These are phyloP conservation scores for Dryomyza anilis DNA, from an alignment of 2,888 invertebrate genomes.

Conservation along the genomic window DNA sequence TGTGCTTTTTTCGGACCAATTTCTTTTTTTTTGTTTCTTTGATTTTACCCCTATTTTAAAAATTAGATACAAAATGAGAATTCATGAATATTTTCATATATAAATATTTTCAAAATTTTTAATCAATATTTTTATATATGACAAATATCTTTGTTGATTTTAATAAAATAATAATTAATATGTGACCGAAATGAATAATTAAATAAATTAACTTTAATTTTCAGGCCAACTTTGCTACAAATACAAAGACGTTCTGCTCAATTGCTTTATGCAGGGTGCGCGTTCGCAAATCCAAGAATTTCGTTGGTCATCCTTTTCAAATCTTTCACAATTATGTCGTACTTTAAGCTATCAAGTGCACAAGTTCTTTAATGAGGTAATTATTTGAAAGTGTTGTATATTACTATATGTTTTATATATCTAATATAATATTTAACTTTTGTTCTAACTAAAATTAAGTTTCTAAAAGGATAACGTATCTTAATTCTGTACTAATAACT, in stretches of 20 bases:
- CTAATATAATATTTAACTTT: neutral
- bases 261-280: constrained; percentile 55
- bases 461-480: too few relatives aligned
- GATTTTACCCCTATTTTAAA: too few relatives aligned
- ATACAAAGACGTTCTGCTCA: constrained; percentile 53
- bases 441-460: too few relatives aligned
- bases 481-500: too few relatives aligned
- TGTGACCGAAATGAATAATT: too few relatives aligned
- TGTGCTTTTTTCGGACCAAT: too few relatives aligned
- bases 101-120: neutral
- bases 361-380: constrained; percentile 57
- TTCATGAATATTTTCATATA: too few relatives aligned
- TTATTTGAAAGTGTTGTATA: neutral
- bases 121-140: neutral
- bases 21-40: too few relatives aligned
- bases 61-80: too few relatives aligned
- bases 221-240: constrained; percentile 55
- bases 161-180: too few relatives aligned
- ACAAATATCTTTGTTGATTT: neutral
- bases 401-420: neutral
- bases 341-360: constrained; percentile 57
- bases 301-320: constrained; percentile 57
- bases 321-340: constrained; percentile 55
- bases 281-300: constrained; percentile 52
- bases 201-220: neutral